Evolutionary conservation across 2,797 vertebrate genomes (phyloP).

Genomic region (Channallabes apus): DNA sequence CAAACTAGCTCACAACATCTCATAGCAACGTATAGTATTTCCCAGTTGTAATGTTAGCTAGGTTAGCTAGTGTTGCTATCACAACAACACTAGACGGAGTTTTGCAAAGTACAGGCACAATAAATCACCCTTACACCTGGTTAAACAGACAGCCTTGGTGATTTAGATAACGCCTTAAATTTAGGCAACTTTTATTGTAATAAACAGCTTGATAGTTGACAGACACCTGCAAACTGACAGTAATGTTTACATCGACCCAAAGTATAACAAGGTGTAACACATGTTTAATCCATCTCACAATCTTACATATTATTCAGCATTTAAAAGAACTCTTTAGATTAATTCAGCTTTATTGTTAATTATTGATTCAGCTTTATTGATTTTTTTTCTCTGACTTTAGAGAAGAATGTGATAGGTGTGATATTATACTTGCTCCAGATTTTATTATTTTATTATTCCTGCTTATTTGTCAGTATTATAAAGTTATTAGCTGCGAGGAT

Average conservation of each 20-base stretch:
- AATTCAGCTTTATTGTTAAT: neutral
- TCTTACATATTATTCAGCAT: neutral
- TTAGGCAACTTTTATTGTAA: neutral
- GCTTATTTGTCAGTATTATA: neutral
- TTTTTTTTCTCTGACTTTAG: neutral
- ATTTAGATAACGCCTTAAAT: neutral
- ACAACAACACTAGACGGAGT: slow-evolving; percentile 17
- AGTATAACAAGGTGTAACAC: neutral
- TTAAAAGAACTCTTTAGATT: too few relatives aligned
- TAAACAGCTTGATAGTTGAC: neutral
- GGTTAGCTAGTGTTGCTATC: slow-evolving; percentile 21
- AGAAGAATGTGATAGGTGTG: neutral
- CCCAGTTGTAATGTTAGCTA: slow-evolving; percentile 22
- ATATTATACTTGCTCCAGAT: neutral
- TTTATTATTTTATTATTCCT: too few relatives aligned
- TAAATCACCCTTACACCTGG: neutral
- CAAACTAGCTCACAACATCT: slow-evolving; percentile 16
- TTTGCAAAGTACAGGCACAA: neutral
- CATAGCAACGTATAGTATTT: slow-evolving; percentile 4
- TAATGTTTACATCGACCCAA: neutral
- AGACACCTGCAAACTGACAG: neutral
- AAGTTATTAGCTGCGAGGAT: neutral
- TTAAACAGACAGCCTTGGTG: neutral
- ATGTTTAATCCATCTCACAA: neutral
- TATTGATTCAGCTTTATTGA: neutral